A percentile compares a stretch with the other conserved stretches of the same genome.
Evolutionary conservation across 2,113 vertebrate genomes (phyloP).

Genomic region (Muntiacus muntjak): DNA sequence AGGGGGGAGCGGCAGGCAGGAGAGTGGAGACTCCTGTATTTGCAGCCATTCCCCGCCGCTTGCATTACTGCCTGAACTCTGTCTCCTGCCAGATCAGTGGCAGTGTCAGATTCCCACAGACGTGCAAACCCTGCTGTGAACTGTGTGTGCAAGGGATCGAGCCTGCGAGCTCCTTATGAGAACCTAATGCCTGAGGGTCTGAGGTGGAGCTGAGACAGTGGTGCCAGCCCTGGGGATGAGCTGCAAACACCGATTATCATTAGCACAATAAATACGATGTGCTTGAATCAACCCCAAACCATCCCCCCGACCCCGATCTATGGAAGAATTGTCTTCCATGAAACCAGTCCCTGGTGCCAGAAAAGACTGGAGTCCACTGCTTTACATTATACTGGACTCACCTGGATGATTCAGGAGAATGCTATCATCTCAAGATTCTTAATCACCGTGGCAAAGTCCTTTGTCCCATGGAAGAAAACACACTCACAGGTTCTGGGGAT

Average conservation of each 20-base stretch:
- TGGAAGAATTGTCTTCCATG: not conserved
- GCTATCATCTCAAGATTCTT: not conserved
- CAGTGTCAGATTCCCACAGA: not conserved
- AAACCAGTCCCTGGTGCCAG: not conserved
- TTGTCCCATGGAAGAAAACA: not conserved
- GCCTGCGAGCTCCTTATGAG: not conserved
- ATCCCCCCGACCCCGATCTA: accelerated
- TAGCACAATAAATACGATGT: not conserved
- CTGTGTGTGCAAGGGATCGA: not conserved
- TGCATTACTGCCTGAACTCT: not conserved
- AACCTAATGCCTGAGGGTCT: not conserved
- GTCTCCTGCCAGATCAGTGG: not conserved
- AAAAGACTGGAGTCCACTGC: not conserved
- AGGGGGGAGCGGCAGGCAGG: not conserved
- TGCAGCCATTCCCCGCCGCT: not conserved
- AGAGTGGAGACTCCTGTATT: not conserved
- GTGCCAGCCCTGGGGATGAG: not conserved
- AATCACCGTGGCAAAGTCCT: not conserved
- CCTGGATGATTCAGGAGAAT: not conserved
- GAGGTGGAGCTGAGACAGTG: not conserved
- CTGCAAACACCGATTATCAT: not conserved
- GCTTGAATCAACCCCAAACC: not conserved
- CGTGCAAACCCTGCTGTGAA: accelerated
- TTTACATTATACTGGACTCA: not conserved
- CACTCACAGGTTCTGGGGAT: not conserved